Conservation (phyloP, 2,888 invertebrate species). For the Pachydiplax longipennis region DNA sequence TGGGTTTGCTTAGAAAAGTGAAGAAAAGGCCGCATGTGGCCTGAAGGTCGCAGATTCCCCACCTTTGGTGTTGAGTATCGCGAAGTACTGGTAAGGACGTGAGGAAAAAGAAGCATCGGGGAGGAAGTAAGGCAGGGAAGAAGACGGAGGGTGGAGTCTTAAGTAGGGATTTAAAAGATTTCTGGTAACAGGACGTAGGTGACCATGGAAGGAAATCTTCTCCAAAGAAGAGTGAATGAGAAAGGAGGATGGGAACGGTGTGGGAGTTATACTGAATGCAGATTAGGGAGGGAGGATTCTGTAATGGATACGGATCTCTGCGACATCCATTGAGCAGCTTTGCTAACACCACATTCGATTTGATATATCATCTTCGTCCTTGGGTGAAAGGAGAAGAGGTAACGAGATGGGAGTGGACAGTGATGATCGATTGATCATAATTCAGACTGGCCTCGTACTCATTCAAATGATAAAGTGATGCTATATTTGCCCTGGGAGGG, state of each 20-base stretch:
- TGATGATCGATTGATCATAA: too few species aligned
- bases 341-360: too few species aligned
- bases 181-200: not conserved
- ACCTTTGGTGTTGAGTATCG: not conserved
- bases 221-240: not conserved
- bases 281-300: not conserved
- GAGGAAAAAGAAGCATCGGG: not conserved
- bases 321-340: too few species aligned
- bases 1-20: too few species aligned
- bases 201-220: not conserved
- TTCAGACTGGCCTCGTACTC: too few species aligned
- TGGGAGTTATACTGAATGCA: not conserved
- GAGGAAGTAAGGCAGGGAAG: not conserved
- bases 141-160: not conserved
- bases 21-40: too few species aligned
- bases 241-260: not conserved
- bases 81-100: not conserved
- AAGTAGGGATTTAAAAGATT: not conserved
- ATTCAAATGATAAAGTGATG: too few species aligned
- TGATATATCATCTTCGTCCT: too few species aligned
- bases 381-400: not conserved
- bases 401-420: not conserved
- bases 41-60: not conserved
- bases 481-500: too few species aligned
- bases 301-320: too few species aligned